Conservation (phyloP, 2,888 invertebrate species). For the Hyposoter dolosus region DNA sequence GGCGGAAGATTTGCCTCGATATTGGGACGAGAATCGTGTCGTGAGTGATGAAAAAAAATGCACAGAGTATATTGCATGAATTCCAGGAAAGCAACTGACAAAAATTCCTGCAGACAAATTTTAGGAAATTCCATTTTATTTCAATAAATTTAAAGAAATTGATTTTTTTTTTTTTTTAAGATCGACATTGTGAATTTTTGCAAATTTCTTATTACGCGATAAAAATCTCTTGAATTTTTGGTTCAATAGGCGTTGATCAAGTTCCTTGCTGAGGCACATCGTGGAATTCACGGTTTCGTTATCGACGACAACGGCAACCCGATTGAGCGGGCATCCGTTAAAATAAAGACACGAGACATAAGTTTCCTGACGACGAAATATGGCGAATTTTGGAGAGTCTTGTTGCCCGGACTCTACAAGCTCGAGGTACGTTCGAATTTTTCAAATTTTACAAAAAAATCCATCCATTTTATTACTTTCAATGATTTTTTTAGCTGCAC, state of each 20-base stretch:
- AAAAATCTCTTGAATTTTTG: not conserved
- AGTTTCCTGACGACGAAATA: conserved; percentile 94
- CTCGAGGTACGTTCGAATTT: conserved; percentile 88
- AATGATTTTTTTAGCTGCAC: not conserved
- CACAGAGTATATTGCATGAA: not conserved
- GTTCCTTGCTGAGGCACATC: conserved; percentile 94
- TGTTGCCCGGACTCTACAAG: conserved; percentile 94
- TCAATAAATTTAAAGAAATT: no score
- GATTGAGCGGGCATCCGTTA: conserved; percentile 91
- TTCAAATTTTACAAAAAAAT: not conserved
- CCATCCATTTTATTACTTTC: not conserved
- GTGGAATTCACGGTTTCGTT: conserved; percentile 95
- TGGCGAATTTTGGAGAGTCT: conserved; percentile 98
- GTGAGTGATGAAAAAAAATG: conserved; percentile 84
- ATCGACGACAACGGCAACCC: conserved; percentile 92
- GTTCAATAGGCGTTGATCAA: conserved; percentile 90
- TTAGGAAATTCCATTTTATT: no score
- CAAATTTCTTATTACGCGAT: not conserved
- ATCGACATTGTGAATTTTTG: not conserved
- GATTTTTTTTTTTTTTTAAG: no score
- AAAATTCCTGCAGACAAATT: not conserved
- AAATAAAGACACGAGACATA: conserved; percentile 93
- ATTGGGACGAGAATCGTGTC: conserved; percentile 95
- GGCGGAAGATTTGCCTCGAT: conserved; percentile 91
- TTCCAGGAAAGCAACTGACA: not conserved